Conservation (phyloP, 1,140 invertebrate species). For the Acyrthosiphon pisum region DNA sequence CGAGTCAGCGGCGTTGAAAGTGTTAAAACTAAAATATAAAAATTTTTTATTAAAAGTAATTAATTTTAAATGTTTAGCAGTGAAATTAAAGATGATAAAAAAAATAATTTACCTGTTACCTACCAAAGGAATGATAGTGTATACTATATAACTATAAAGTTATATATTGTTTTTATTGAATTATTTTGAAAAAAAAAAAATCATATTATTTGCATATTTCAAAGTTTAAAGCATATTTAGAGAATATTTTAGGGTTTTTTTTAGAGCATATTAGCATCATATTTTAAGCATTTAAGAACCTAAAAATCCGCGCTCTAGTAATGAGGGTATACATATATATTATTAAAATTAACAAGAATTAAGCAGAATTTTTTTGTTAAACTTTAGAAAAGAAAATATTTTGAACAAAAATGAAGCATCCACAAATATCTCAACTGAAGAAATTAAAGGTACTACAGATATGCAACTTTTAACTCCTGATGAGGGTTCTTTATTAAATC, state of each 20-base stretch:
- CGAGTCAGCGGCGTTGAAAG: no score
- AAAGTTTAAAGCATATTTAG: no score
- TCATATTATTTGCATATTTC: no score
- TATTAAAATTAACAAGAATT: neutral
- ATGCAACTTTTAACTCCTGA: neutral
- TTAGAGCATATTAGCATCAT: no score
- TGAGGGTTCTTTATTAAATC: neutral
- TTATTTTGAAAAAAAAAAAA: no score
- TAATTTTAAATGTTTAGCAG: neutral
- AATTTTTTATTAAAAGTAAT: neutral
- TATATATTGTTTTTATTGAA: no score
- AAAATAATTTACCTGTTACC: no score
- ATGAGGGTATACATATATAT: neutral
- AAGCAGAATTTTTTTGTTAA: neutral
- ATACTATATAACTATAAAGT: no score
- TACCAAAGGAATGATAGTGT: no score
- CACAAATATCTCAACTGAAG: neutral
- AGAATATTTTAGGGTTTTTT: no score
- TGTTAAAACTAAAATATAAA: neutral
- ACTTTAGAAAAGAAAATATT: neutral
- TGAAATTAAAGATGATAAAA: neutral
- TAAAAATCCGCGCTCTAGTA: no score
- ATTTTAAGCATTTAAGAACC: no score
- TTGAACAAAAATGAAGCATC: neutral
- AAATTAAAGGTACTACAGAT: constrained; percentile 4